Evolutionary conservation across 2,113 vertebrate species (phyloP), one percentile per base, ranked within the genome.

Genomic region (Ceyx melanurus): DNA sequence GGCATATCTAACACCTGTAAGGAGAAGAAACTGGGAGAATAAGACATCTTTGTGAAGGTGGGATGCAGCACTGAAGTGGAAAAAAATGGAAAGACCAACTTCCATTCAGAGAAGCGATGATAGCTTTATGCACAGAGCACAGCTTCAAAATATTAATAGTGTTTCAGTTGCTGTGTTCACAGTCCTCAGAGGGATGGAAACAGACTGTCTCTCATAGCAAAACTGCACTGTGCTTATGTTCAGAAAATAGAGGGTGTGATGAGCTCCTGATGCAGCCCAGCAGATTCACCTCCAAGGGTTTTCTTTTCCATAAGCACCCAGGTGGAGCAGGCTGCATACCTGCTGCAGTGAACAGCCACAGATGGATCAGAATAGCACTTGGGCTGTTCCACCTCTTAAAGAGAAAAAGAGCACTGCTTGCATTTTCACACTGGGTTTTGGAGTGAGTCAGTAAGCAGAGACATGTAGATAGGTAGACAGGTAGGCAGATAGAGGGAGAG

Each of bases 21-120:
- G 61, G 74, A 75, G 72, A 73, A 79, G 51, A 88, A 89, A 72
- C 29, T 2, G 8, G 66, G 51, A 90, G 86, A 96, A 72, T 95
- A 76, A 96, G 95, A 96, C 86, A 94, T 97, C 95, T 95, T 76
- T 71, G 80, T 76, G 92, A 89, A 89, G 29, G 65, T 76, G 82
- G 29, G 61, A 74, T 81, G 71, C 57, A 89, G 37, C 54, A 31
- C 40, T 67, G 42, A 85, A 54, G n/a, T 12, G n/a, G 77, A 67
- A 92, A 82, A 82, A 89, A 62, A 21, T 3, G 8, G 37, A 29
- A 90, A 85, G 42, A 82, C 6, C 43, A 64, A 12, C 15, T 82
- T 20, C n/a, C 23, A 53, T 68, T 71, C 40, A 82, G 56, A 67
- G 48, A 74, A 65, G 35, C 0, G 0, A 87, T 65, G 62, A 70